Evolutionary conservation across 23 tunicate genomes (phyloP), one percentile per base, ranked within the genome.

Genomic region (Phallusia fumigata): DNA sequence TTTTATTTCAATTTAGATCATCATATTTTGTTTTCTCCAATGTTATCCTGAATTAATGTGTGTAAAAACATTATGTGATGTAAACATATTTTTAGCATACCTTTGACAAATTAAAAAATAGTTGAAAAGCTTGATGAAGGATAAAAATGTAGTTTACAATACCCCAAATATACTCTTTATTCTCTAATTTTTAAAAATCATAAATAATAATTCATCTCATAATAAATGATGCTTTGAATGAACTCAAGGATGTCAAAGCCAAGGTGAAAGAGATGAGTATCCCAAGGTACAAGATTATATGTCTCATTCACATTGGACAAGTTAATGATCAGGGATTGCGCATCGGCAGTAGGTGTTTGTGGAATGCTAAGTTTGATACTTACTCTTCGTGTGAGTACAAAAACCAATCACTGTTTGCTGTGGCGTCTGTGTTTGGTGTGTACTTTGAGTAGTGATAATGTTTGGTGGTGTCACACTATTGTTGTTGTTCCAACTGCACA

Each of bases 331-430:
- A 94, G 78, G 98, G 98, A 36, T 64, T 94, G 26, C 82, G 98
- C 40, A 89, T 94, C 33, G 87, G 98, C 33, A 94, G 98, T 45
- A 78, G 93, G 12, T 94, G 98, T 74, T 64, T 94, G 30, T 94
- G 98, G 98, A 94, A 94, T 86, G 88, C 90, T 22, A 80, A 94
- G 65, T 89, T 86, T 72, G 98, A 94, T 76, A 89, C 87, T 18
- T 94, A 83, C 86, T 87, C 94, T 0, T 79, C 95, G 0, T 79
- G 53, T 74, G 86, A 85, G 58, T 94, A 75, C 85, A 94, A 86
- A 79, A 94, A 94, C 53, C 81, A 74, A 16, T 86, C 94, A 16
- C 49, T 89, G 69, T 94, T 94, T 83, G 98, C 98, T 47, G 91
- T 89, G 36, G 94, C 88, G 18, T 85, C 80, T 72, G 98, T 94